Evolutionary conservation across 2,797 vertebrate species (phyloP), one percentile per base, ranked within the genome.

Genomic region (Cheirogaleus major): DNA sequence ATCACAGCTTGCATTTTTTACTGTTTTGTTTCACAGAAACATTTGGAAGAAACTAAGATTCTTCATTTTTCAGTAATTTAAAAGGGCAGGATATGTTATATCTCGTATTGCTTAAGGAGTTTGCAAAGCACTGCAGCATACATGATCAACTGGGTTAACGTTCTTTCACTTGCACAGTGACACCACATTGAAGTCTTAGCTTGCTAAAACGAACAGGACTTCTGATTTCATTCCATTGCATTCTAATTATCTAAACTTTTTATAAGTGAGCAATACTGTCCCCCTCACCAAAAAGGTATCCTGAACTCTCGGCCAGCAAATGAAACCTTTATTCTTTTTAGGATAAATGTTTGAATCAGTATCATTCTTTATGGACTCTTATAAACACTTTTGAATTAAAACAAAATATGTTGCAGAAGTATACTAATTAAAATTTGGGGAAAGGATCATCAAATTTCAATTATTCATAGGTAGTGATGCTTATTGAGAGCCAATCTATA

Each of bases 1-100:
- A 79, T 80, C 32, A 89, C 63, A 92, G 82, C 45, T 88, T 95
- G 17, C 25, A 52, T 67, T 93, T 93, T 86, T 87, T 15, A 43
- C 32, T 83, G 2, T 43, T 72, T 82, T 73, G 27, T 91, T 93
- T 93, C 83, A 86, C 10, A 48, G 30, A 89, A 91, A 91, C 35
- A 83, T 79, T 61, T 43, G 67, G 50, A 25, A 14, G 35, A 52
- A 81, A 63, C 32, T 48, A 55, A 57, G 14, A 70, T 13, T 69
- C 30, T 81, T 82, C 55, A 57, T 65, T n/a, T 85, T 83, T 91
- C 5, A 63, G 73, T 86, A 59, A 79, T 78, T 88, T 78, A 43
- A 61, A 82, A 90, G 17, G 61, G 14, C 5, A 89, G 69, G 89
- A 22, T 50, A 69, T 5, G n/a, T 35, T 30, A 38, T 6, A 2